phyloP scores from a whole-genome alignment of 2,888 invertebrate genomes.

The Dasypogon diadema region DNA sequence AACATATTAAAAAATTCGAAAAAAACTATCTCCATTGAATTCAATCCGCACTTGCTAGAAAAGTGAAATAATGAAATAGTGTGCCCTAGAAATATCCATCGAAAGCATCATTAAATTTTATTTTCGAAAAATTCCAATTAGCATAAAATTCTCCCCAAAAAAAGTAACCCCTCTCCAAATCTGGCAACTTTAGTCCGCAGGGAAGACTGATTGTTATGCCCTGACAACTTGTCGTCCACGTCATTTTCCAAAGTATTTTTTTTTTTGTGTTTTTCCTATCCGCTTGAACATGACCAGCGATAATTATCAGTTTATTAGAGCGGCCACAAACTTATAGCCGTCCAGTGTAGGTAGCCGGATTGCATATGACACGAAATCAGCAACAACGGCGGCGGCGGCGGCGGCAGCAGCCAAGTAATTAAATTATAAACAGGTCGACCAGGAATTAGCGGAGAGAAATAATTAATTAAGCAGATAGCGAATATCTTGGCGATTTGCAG shows the following conservation, averaged over 20 bases:
- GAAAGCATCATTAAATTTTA: too few species aligned
- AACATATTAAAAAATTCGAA: too few species aligned
- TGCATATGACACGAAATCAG: constrained; percentile 35
- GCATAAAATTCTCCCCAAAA: too few species aligned
- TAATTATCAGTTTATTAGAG: constrained; percentile 41
- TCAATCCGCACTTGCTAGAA: too few species aligned
- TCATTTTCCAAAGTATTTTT: background rate
- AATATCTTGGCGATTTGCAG: background rate
- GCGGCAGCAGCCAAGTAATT: constrained; percentile 37
- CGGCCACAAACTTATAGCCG: constrained; percentile 7
- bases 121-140: too few species aligned
- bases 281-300: background rate
- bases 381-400: too few species aligned
- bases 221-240: background rate
- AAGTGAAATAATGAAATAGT: too few species aligned
- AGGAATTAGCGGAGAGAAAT: constrained; percentile 21
- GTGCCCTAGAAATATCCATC: too few species aligned
- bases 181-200: too few species aligned
- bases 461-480: constrained; percentile 34
- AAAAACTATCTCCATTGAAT: too few species aligned
- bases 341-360: constrained; percentile 24
- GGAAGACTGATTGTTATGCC: background rate
- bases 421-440: constrained; percentile 38
- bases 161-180: too few species aligned
- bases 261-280: background rate